Conservation (phyloP, 2,113 vertebrate species). For the Anhinga rufa region DNA sequence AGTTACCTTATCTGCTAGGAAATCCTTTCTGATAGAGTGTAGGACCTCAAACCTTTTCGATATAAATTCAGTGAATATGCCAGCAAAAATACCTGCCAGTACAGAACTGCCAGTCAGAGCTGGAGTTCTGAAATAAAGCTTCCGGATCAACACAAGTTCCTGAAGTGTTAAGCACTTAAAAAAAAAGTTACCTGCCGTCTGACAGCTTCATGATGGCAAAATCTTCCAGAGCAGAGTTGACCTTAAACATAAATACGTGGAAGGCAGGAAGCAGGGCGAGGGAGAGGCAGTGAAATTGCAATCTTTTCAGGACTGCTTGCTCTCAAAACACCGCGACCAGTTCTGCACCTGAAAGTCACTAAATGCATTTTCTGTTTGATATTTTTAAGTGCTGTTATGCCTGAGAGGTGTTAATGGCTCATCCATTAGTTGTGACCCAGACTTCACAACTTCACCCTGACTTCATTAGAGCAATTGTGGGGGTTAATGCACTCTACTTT, state of each 20-base stretch:
- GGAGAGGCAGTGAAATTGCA: not conserved
- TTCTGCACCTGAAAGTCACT: constrained; percentile 41
- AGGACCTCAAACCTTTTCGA: not conserved
- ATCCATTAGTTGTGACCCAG: constrained; percentile 58
- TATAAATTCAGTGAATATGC: not conserved
- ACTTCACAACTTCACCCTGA: constrained; percentile 44
- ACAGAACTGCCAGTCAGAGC: not conserved
- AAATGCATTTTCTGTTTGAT: constrained; percentile 43
- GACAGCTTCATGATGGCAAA: not conserved
- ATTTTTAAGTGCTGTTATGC: constrained; percentile 41
- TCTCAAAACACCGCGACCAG: not conserved
- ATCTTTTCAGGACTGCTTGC: not conserved
- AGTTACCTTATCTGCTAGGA: not conserved
- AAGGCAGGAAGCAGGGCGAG: not conserved
- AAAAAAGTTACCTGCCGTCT: not conserved
- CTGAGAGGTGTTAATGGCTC: constrained; percentile 48
- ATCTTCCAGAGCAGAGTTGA: not conserved
- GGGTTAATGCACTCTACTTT: constrained; percentile 54
- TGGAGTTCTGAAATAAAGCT: not conserved
- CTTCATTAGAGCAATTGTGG: constrained; percentile 54
- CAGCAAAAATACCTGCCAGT: not conserved
- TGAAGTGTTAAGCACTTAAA: not conserved
- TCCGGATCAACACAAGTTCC: not conserved
- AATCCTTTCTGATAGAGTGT: not conserved
- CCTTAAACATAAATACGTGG: not conserved